phyloP scores from a whole-genome alignment of 2,888 invertebrate genomes.

The Nasonovia ribisnigri region DNA sequence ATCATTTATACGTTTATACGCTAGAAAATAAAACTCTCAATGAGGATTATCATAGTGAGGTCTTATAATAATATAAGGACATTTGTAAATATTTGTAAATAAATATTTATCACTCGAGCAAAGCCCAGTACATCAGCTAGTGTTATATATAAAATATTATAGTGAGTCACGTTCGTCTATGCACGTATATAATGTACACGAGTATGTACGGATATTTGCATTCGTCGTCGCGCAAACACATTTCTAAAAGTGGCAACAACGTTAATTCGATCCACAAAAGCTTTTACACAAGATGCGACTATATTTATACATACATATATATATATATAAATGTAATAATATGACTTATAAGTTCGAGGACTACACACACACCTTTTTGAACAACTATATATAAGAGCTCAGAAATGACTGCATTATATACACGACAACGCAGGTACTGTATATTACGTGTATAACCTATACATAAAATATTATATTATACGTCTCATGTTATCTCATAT shows the following conservation, averaged over 20 bases:
- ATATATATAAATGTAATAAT: not conserved
- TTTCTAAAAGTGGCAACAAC: slow-evolving; percentile 40
- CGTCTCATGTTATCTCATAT: not conserved
- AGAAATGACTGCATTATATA: slow-evolving; percentile 25
- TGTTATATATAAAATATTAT: not conserved
- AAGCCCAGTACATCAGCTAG: not conserved
- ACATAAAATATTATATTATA: not conserved
- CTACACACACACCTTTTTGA: not conserved
- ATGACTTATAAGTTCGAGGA: not conserved
- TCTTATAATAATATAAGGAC: not conserved
- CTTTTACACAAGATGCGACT: slow-evolving; percentile 1
- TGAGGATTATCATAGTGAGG: not conserved
- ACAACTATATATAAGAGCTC: slow-evolving; percentile 1
- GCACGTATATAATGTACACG: not conserved
- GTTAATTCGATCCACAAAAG: slow-evolving; percentile 50
- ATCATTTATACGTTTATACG: not conserved
- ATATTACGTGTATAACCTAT: not conserved
- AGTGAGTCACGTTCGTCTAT: slow-evolving; percentile 44
- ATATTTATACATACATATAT: not conserved
- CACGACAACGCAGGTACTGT: not conserved
- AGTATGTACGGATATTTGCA: slow-evolving; percentile 20
- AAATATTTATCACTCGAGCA: not conserved
- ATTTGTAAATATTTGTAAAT: not conserved
- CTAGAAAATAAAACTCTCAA: not conserved
- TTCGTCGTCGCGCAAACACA: slow-evolving; percentile 39